These are phyloP conservation scores for Aphelinus certus DNA, from an alignment of 1,140 invertebrate species.

Conservation along the genomic window DNA sequence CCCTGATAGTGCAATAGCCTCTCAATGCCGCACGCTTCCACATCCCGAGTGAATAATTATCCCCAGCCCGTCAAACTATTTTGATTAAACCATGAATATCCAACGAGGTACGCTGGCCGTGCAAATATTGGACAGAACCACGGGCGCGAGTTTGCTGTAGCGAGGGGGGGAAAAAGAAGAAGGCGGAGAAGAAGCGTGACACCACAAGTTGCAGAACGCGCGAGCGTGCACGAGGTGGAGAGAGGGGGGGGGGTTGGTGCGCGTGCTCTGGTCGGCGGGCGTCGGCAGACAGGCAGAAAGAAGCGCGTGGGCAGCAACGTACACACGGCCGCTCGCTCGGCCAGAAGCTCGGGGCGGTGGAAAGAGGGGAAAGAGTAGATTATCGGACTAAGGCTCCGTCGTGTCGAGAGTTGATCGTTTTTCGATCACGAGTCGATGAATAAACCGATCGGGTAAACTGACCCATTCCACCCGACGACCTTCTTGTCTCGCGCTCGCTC, in stretches of 20 bases:
- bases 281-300: neutral
- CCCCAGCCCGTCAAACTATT: no score
- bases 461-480: neutral
- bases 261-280: no score
- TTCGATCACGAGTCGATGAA: constrained; percentile 30
- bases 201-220: neutral
- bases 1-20: no score
- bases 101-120: no score
- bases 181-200: neutral
- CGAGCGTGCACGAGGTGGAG: neutral
- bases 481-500: neutral
- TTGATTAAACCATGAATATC: no score
- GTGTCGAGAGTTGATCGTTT: constrained; percentile 31
- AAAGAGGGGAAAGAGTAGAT: constrained; percentile 10
- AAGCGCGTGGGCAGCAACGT: neutral
- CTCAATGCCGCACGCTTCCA: no score
- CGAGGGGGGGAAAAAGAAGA: neutral
- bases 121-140: no score
- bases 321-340: neutral
- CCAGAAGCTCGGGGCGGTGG: no score
- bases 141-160: no score
- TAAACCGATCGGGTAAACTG: constrained; percentile 27
- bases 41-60: no score
- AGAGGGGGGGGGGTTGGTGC: neutral
- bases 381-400: constrained; percentile 17